These are phyloP conservation scores for Tethya wilhelma DNA, from an alignment of 37 sponge, comb jelly and placozoan genomes.

Conservation along the genomic window DNA sequence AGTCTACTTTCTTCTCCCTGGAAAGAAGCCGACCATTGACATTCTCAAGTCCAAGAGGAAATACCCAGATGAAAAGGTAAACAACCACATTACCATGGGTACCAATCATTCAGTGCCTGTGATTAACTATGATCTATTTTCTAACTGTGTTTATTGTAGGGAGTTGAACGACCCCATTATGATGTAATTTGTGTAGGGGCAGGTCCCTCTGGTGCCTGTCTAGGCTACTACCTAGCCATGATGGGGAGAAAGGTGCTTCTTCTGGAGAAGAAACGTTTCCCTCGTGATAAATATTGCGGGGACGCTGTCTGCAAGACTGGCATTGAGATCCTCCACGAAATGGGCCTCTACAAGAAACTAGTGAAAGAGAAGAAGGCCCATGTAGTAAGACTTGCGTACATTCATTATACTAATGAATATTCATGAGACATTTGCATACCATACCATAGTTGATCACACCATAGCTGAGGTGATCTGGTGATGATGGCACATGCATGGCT, in stretches of 20 bases:
- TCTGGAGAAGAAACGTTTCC: constrained; percentile 67
- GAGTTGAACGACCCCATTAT: constrained; percentile 26
- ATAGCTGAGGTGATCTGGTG: too few relatives aligned
- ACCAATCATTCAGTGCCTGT: too few relatives aligned
- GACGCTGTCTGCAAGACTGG: constrained; percentile 65
- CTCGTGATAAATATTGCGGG: constrained; percentile 70
- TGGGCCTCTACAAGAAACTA: constrained; percentile 47
- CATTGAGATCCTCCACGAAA: constrained; percentile 66
- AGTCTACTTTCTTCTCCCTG: constrained; percentile 11
- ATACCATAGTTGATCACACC: neutral
- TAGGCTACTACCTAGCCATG: constrained; percentile 62
- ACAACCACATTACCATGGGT: too few relatives aligned
- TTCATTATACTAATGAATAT: too few relatives aligned
- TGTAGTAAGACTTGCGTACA: constrained; percentile 33
- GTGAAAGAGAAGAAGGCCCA: constrained; percentile 36
- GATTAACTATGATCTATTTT: too few relatives aligned
- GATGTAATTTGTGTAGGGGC: constrained; percentile 67
- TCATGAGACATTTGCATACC: too few relatives aligned
- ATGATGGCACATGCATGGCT: too few relatives aligned
- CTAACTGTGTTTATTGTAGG: too few relatives aligned
- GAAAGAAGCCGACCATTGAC: constrained; percentile 5
- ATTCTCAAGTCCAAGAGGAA: constrained; percentile 14
- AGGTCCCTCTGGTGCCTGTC: constrained; percentile 54
- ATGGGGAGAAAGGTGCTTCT: constrained; percentile 44
- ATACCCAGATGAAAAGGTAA: constrained; percentile 32